These are phyloP conservation scores for Eremophila alpestris DNA, from an alignment of 2,797 vertebrate genomes.

Conservation along the genomic window DNA sequence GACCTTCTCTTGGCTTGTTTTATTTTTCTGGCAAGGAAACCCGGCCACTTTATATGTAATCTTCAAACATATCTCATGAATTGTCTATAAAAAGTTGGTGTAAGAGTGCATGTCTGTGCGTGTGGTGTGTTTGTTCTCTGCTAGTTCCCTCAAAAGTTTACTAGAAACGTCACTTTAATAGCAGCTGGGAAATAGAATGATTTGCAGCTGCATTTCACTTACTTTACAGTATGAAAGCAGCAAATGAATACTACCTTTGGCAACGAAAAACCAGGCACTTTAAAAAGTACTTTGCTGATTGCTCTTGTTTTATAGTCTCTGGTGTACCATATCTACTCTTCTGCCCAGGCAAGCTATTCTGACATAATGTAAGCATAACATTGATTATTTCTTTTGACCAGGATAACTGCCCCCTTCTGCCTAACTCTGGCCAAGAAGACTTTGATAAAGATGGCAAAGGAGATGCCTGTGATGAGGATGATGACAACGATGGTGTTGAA, in stretches of 20 bases:
- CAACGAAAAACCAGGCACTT: not conserved
- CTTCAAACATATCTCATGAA: not conserved
- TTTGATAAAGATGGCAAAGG: constrained; percentile 96
- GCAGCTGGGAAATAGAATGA: not conserved
- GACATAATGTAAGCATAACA: not conserved
- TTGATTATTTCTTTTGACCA: constrained; percentile 55
- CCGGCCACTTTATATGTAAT: not conserved
- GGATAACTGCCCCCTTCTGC: constrained; percentile 96
- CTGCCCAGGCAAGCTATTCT: not conserved
- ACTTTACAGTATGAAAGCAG: not conserved
- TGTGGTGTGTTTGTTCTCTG: constrained; percentile 6
- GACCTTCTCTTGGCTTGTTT: not conserved
- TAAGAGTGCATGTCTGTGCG: not conserved
- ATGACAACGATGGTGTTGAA: constrained; percentile 92
- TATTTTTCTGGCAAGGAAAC: constrained; percentile 4
- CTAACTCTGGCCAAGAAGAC: constrained; percentile 98
- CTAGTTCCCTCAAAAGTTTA: not conserved
- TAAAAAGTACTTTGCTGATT: not conserved
- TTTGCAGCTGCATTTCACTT: constrained; percentile 23
- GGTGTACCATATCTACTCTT: not conserved
- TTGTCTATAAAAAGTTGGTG: not conserved
- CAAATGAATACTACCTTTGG: constrained; percentile 30
- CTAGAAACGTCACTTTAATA: not conserved
- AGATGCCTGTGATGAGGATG: constrained; percentile 96
- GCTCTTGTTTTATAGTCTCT: not conserved